These are phyloP conservation scores for Elephantulus edwardii DNA, from an alignment of 2,113 vertebrate genomes.

Conservation along the genomic window DNA sequence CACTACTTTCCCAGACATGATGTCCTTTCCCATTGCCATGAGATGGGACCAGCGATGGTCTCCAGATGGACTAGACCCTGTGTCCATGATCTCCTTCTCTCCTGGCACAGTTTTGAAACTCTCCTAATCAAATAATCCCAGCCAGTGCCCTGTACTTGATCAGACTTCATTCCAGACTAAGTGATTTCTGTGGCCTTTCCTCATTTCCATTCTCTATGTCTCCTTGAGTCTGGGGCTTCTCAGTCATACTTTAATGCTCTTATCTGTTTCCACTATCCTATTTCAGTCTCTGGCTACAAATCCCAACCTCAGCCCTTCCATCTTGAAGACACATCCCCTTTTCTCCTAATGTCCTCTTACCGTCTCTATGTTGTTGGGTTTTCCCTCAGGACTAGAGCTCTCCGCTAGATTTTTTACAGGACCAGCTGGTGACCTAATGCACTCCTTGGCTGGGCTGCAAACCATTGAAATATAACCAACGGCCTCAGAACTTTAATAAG, in stretches of 20 bases:
- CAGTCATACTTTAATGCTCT: not conserved
- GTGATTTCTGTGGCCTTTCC: not conserved
- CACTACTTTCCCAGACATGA: too few relatives aligned
- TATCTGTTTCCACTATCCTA: not conserved
- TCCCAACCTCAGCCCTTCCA: not conserved
- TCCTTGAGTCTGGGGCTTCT: not conserved
- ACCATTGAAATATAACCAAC: not conserved
- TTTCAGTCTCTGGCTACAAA: not conserved
- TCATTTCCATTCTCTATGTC: not conserved
- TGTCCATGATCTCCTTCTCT: not conserved
- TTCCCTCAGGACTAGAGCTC: not conserved
- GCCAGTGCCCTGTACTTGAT: not conserved
- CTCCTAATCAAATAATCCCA: not conserved
- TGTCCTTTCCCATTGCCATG: too few relatives aligned
- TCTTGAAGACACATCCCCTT: not conserved
- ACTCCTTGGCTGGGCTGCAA: not conserved
- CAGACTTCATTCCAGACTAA: not conserved
- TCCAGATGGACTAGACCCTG: not conserved
- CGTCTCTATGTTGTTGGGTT: not conserved
- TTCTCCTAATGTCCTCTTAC: not conserved
- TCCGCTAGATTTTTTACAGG: constrained; percentile 11
- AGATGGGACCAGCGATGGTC: too few relatives aligned
- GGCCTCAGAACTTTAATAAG: not conserved
- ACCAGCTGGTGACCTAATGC: constrained; percentile 38
- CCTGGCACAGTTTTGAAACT: not conserved